Percentiles rank a stretch among this genome's conserved stretches.
These are phyloP conservation scores for Aphaenogaster floridana DNA, from an alignment of 1,140 invertebrate genomes.

Conservation along the genomic window DNA sequence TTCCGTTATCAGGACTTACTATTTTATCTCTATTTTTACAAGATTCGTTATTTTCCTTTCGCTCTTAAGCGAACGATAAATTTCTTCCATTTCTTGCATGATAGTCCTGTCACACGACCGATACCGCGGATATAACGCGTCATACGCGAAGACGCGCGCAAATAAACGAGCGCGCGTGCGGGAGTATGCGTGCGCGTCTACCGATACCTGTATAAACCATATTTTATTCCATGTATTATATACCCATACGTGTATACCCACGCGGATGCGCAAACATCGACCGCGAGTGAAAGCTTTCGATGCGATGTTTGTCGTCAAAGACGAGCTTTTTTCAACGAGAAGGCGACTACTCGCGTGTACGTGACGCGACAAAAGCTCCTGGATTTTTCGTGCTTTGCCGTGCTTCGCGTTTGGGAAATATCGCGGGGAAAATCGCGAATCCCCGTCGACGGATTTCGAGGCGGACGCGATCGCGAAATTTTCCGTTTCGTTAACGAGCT, in stretches of 20 bases:
- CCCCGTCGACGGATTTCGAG: slow-evolving; percentile 18
- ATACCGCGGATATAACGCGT: slow-evolving; percentile 66
- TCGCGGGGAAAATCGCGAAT: slow-evolving; percentile 52
- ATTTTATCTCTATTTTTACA: not conserved
- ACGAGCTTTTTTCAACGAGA: slow-evolving; percentile 65
- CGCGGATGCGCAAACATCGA: slow-evolving; percentile 41
- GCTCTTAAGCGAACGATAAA: slow-evolving; percentile 22
- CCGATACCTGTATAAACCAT: slow-evolving; percentile 22
- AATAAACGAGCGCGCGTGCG: slow-evolving; percentile 59
- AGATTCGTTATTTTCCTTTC: slow-evolving; percentile 33
- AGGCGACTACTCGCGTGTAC: slow-evolving; percentile 37
- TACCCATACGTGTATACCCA: not conserved
- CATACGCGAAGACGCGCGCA: slow-evolving; percentile 62
- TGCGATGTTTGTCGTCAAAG: slow-evolving; percentile 74
- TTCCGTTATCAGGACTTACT: not conserved
- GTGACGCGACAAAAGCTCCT: slow-evolving; percentile 60
- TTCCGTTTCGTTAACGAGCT: slow-evolving; percentile 4
- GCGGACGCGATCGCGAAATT: not conserved
- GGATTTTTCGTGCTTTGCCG: slow-evolving; percentile 42
- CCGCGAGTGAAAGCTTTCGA: slow-evolving; percentile 69
- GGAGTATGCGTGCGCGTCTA: not conserved
- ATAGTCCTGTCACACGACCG: slow-evolving; percentile 40
- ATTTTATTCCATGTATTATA: slow-evolving; percentile 43
- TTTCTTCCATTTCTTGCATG: slow-evolving; percentile 27
- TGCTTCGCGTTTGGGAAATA: slow-evolving; percentile 28